A percentile compares a stretch with the other conserved stretches of the same genome.
Conservation (phyloP, 2,888 invertebrate genomes). For the Stenichneumon culpator region DNA sequence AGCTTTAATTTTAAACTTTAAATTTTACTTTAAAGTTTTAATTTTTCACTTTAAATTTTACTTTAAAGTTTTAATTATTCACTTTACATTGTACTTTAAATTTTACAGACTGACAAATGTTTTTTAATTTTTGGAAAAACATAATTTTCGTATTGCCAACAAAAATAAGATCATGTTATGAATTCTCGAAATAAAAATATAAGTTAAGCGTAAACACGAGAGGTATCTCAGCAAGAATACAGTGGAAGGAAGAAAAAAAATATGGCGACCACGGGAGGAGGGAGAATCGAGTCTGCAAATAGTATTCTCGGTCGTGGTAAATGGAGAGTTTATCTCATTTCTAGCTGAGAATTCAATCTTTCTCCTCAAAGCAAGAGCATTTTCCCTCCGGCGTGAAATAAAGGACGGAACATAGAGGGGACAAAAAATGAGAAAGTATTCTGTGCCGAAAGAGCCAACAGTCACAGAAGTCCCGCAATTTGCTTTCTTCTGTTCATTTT, state of each 20-base stretch:
- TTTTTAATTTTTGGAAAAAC: neutral
- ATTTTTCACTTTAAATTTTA: too few species aligned
- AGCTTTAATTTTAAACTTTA: too few species aligned
- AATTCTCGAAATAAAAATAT: neutral
- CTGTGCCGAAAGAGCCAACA: neutral
- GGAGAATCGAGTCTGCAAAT: slow-evolving; percentile 15
- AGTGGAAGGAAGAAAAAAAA: neutral
- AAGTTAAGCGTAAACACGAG: neutral
- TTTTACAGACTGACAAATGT: neutral
- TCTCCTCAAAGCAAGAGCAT: slow-evolving; percentile 27
- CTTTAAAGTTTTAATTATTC: too few species aligned
- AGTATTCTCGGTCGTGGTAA: slow-evolving; percentile 32
- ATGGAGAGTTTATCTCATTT: slow-evolving; percentile 40
- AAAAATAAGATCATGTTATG: neutral
- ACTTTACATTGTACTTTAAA: too few species aligned
- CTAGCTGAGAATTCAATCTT: slow-evolving; percentile 37
- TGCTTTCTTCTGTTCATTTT: slow-evolving; percentile 29
- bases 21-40: too few species aligned
- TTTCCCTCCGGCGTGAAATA: slow-evolving; percentile 22
- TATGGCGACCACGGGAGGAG: neutral
- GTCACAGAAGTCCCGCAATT: neutral
- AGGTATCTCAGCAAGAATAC: neutral
- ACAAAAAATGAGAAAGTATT: slow-evolving; percentile 18
- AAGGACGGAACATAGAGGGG: slow-evolving; percentile 7
- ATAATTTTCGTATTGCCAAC: neutral